A percentile compares a stretch with the other conserved stretches of the same genome.
Conservation (phyloP, 2,888 invertebrate species). For the Xestia c-nigrum region DNA sequence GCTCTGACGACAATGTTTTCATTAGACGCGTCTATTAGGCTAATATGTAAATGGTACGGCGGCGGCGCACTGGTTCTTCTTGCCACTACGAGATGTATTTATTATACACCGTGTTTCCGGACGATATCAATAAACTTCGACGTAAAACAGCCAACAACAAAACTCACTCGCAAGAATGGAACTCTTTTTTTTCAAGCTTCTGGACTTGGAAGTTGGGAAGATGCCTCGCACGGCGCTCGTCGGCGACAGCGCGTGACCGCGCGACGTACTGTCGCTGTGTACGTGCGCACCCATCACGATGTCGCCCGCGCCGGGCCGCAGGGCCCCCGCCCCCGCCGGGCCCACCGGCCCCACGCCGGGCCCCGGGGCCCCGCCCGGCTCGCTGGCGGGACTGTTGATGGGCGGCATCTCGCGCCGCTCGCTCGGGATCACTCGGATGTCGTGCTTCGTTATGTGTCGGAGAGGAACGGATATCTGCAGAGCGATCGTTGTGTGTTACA, state of each 20-base stretch:
- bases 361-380: slow-evolving; percentile 38
- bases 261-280: slow-evolving; percentile 32
- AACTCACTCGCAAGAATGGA: slow-evolving; percentile 93
- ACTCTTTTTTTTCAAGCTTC: slow-evolving; percentile 93
- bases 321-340: slow-evolving; percentile 3
- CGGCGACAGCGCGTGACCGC: slow-evolving; percentile 80
- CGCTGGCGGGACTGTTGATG: slow-evolving; percentile 77
- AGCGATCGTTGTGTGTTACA: not conserved
- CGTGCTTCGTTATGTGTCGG: slow-evolving; percentile 83
- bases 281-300: slow-evolving; percentile 60
- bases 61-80: too few relatives aligned
- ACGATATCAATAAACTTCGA: too few relatives aligned
- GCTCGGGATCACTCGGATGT: slow-evolving; percentile 80
- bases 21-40: not conserved
- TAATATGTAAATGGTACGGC: too few relatives aligned
- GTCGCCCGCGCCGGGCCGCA: slow-evolving; percentile 41
- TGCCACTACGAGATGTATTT: too few relatives aligned
- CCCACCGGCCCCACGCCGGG: slow-evolving; percentile 6
- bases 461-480: slow-evolving; percentile 79
- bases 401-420: slow-evolving; percentile 78
- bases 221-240: slow-evolving; percentile 89
- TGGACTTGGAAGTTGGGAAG: slow-evolving; percentile 90
- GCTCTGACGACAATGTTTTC: slow-evolving; percentile 69
- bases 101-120: too few relatives aligned
- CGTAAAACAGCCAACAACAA: too few relatives aligned